Evolutionary conservation across 2,797 vertebrate species (phyloP).

Genomic region (Halcyon smyrnensis): DNA sequence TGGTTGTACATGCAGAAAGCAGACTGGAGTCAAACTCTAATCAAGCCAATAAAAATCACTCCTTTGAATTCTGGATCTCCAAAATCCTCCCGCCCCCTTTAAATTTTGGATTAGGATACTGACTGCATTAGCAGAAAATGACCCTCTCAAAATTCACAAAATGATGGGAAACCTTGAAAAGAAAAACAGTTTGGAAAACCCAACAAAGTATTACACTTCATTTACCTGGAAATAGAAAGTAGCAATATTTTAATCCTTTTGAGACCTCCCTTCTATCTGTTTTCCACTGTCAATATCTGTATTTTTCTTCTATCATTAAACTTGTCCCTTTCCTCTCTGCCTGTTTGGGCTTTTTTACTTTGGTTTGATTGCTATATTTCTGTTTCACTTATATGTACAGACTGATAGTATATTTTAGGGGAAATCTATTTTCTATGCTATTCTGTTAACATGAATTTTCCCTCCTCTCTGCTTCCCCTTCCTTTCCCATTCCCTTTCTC

Average conservation of each 20-base stretch:
- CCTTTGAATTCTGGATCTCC: neutral
- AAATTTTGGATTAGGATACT: neutral
- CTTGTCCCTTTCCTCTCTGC: conserved; percentile 81
- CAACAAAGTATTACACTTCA: neutral
- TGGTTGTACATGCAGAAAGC: neutral
- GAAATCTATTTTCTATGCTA: neutral
- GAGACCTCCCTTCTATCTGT: conserved; percentile 79
- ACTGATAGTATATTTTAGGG: neutral
- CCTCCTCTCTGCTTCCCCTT: neutral
- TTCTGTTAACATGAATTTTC: neutral
- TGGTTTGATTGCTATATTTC: neutral
- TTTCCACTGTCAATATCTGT: conserved; percentile 85
- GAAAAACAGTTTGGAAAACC: neutral
- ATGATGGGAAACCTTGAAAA: neutral
- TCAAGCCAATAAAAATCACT: neutral
- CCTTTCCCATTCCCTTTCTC: neutral
- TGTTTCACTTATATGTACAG: neutral
- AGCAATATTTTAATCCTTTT: conserved; percentile 76
- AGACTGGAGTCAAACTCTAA: neutral
- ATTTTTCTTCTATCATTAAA: conserved; percentile 92
- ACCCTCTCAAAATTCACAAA: conserved; percentile 1
- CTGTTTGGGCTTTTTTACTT: neutral
- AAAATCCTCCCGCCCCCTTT: neutral
- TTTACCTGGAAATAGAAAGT: conserved; percentile 37
- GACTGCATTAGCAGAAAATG: neutral